Conservation (phyloP, 1,140 invertebrate species). For the Manduca sexta region DNA sequence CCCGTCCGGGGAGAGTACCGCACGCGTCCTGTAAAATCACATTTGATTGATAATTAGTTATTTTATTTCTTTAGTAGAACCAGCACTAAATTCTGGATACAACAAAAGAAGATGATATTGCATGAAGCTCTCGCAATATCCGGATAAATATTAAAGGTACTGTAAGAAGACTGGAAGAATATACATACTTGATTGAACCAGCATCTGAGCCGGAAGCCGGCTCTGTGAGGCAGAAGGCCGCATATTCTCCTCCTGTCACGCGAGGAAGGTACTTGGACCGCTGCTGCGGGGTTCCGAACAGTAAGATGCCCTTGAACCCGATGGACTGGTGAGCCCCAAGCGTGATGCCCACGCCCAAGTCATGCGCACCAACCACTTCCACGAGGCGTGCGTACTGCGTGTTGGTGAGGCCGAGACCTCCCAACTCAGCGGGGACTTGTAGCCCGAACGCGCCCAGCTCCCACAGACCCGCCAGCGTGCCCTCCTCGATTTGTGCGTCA, state of each 20-base stretch:
- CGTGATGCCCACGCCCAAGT: constrained; percentile 91
- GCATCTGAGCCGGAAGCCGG: constrained; percentile 96
- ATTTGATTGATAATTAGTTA: too few species aligned
- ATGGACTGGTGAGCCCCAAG: constrained; percentile 94
- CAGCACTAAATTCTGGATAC: too few species aligned
- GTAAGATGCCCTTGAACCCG: constrained; percentile 95
- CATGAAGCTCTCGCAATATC: too few species aligned
- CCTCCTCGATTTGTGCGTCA: constrained; percentile 77
- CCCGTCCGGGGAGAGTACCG: constrained; percentile 91
- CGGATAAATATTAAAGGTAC: too few species aligned
- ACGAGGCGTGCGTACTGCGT: constrained; percentile 95
- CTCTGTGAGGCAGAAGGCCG: constrained; percentile 98
- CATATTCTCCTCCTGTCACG: constrained; percentile 87
- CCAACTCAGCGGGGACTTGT: constrained; percentile 88
- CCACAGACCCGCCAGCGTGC: constrained; percentile 84
- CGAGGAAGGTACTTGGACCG: constrained; percentile 94
- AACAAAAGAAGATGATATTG: too few species aligned
- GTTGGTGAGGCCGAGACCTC: constrained; percentile 89
- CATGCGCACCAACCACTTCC: constrained; percentile 90
- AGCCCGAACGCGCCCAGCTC: constrained; percentile 95
- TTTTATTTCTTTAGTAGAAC: too few species aligned
- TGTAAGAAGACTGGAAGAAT: too few species aligned
- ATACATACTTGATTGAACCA: constrained; percentile 82
- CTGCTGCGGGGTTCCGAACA: constrained; percentile 92
- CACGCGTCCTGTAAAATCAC: constrained; percentile 75